Percentiles rank a stretch among this genome's conserved stretches.
Conservation (phyloP, 2,113 vertebrate species). For the Parotia lawesii region DNA sequence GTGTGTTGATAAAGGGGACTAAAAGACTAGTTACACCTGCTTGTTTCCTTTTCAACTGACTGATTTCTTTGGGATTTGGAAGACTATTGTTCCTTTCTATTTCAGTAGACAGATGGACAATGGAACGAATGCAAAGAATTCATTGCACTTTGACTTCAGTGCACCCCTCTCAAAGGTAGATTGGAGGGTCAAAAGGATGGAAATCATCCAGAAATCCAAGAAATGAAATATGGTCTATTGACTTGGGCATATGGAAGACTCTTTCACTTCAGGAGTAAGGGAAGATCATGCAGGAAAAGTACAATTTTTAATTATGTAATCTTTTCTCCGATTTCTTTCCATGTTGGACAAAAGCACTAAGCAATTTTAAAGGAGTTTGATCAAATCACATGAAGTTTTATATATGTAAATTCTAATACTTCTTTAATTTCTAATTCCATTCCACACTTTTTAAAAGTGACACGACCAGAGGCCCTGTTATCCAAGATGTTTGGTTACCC, state of each 20-base stretch:
- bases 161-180: not conserved
- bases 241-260: not conserved
- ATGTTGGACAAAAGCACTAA: not conserved
- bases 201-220: not conserved
- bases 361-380: not conserved
- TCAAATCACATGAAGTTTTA: not conserved
- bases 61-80: not conserved
- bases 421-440: not conserved
- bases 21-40: not conserved
- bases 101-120: not conserved
- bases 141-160: not conserved
- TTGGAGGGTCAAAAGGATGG: not conserved
- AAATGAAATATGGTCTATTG: not conserved
- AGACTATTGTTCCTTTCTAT: not conserved
- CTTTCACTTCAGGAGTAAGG: not conserved
- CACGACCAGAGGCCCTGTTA: rapidly evolving
- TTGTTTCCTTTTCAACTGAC: not conserved
- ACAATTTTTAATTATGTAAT: not conserved
- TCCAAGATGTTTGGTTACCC: not conserved
- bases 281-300: not conserved
- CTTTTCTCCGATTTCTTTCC: not conserved
- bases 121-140: not conserved
- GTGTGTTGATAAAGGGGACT: not conserved
- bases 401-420: not conserved
- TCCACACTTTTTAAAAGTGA: not conserved